Evolutionary conservation across 2,888 invertebrate species (phyloP).

Genomic region (Tupiocoris notatus): DNA sequence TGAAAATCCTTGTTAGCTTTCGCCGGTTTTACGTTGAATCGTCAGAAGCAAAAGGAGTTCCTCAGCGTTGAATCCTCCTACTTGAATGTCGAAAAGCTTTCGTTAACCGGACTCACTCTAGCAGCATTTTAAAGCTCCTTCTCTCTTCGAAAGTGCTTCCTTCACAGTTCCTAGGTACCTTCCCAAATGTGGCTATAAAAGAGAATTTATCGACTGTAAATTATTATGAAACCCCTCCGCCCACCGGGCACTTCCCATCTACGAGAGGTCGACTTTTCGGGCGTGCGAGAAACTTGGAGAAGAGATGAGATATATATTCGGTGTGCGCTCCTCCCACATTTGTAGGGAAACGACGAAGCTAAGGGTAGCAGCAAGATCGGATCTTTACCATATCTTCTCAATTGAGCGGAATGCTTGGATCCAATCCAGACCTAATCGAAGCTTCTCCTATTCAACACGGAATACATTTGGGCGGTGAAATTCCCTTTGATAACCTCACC

Average conservation of each 20-base stretch:
- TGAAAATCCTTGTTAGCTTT: neutral
- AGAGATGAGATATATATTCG: neutral
- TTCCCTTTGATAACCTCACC: too few relatives aligned
- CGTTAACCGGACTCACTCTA: neutral
- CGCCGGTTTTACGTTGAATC: neutral
- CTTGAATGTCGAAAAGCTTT: neutral
- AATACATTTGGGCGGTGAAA: too few relatives aligned
- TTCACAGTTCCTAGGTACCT: neutral
- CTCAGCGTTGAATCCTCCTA: neutral
- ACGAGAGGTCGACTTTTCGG: neutral
- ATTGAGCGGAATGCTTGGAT: neutral
- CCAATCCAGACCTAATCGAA: neutral
- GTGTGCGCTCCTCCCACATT: neutral
- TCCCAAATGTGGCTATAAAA: neutral
- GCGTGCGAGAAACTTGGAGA: neutral
- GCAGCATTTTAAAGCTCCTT: constrained; percentile 4
- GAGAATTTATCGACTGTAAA: neutral
- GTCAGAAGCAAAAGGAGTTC: neutral
- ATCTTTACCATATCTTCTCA: neutral
- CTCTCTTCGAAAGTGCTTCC: neutral
- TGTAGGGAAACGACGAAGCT: neutral
- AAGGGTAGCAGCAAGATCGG: neutral
- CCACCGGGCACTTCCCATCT: neutral
- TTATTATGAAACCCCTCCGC: neutral
- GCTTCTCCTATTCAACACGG: too few relatives aligned